Evolutionary conservation across 2,888 invertebrate genomes (phyloP).

Genomic region (Icerya purchasi): DNA sequence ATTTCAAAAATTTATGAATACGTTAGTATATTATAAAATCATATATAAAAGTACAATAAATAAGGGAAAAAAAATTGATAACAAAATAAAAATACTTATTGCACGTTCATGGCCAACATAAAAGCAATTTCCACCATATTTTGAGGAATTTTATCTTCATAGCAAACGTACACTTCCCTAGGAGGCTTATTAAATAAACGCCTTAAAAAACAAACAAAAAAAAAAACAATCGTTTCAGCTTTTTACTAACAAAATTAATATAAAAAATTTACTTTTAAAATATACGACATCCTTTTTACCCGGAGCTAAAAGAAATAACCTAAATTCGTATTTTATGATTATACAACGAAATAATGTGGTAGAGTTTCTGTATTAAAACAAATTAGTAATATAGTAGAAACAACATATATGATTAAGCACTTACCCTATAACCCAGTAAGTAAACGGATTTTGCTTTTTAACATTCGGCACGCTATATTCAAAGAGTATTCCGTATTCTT

Average conservation of each 20-base stretch:
- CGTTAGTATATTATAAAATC: too few relatives aligned
- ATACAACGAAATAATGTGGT: too few relatives aligned
- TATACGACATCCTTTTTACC: too few relatives aligned
- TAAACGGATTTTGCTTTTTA: conserved; percentile 23
- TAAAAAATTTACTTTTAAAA: neutral
- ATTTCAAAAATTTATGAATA: too few relatives aligned
- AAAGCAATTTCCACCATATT: conserved; percentile 76
- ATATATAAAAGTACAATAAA: too few relatives aligned
- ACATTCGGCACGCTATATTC: conserved; percentile 28
- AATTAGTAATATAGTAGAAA: too few relatives aligned
- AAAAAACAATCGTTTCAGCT: too few relatives aligned
- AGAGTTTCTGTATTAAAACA: too few relatives aligned
- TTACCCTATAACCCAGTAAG: conserved; percentile 65
- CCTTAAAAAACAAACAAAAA: conserved; percentile 27
- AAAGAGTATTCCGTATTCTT: conserved; percentile 59
- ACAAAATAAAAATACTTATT: neutral
- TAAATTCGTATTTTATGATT: too few relatives aligned
- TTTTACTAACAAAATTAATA: neutral
- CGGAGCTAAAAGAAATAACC: too few relatives aligned
- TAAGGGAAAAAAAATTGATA: too few relatives aligned
- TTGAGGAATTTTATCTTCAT: conserved; percentile 65
- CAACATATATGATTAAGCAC: too few relatives aligned
- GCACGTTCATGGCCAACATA: conserved; percentile 30
- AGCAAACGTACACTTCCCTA: conserved; percentile 68
- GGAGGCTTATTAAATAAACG: conserved; percentile 54